A percentile compares a stretch with the other conserved stretches of the same genome.
These are phyloP conservation scores for Antitype chi DNA, from an alignment of 2,888 invertebrate genomes.

Conservation along the genomic window DNA sequence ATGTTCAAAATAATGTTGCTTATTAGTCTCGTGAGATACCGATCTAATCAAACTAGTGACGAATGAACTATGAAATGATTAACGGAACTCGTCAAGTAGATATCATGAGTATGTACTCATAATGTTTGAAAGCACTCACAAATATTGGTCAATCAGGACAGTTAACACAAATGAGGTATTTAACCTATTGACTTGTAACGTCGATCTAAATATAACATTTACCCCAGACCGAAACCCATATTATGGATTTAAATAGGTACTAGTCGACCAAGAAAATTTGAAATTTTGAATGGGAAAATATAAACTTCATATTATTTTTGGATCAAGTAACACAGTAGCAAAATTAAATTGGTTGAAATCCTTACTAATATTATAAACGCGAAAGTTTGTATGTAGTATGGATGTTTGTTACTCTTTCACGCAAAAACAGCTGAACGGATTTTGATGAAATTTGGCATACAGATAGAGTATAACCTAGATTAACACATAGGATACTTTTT, in stretches of 20 bases:
- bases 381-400: too few species aligned
- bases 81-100: conserved; percentile 32
- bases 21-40: conserved; percentile 19
- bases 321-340: background rate
- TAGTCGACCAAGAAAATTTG: background rate
- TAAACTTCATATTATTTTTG: background rate
- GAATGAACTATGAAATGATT: conserved; percentile 12
- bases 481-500: too few species aligned
- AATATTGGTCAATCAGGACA: conserved; percentile 45
- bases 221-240: background rate
- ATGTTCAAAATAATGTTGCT: background rate
- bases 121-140: conserved; percentile 52
- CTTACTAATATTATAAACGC: background rate
- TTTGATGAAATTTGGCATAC: too few species aligned
- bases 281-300: background rate
- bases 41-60: conserved; percentile 24
- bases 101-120: conserved; percentile 19
- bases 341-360: background rate
- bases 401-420: too few species aligned
- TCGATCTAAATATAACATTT: background rate
- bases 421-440: too few species aligned
- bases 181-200: background rate
- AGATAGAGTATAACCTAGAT: too few species aligned
- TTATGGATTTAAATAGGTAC: background rate
- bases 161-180: conserved; percentile 16